These are phyloP conservation scores for Zophobas morio DNA, from an alignment of 1,140 invertebrate genomes.

Conservation along the genomic window DNA sequence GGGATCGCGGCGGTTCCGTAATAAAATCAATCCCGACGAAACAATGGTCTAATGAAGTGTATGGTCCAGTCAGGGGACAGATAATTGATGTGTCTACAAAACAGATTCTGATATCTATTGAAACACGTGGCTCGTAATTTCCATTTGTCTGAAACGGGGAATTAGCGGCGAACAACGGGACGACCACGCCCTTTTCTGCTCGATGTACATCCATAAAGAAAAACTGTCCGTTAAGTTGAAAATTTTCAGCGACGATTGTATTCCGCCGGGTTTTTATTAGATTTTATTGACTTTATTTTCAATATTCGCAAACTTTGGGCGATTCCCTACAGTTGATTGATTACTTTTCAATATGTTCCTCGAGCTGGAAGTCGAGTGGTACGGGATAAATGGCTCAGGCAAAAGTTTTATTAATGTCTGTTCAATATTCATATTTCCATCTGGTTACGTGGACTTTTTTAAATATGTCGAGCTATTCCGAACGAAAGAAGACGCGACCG, in stretches of 20 bases:
- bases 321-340: slow-evolving; percentile 44
- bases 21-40: slow-evolving; percentile 44
- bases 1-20: slow-evolving; percentile 21
- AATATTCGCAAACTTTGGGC: slow-evolving; percentile 43
- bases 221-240: slow-evolving; percentile 10
- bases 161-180: slow-evolving; percentile 13
- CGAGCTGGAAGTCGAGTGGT: slow-evolving; percentile 47
- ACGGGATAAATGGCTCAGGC: slow-evolving; percentile 44
- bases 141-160: slow-evolving; percentile 33
- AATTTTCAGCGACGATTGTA: slow-evolving; percentile 20
- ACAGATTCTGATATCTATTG: slow-evolving; percentile 40
- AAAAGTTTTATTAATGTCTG: slow-evolving; percentile 49
- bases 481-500: not conserved
- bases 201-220: not conserved
- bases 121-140: slow-evolving; percentile 40
- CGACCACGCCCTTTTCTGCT: not conserved
- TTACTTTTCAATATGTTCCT: slow-evolving; percentile 47
- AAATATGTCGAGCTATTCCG: slow-evolving; percentile 25
- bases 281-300: slow-evolving; percentile 48
- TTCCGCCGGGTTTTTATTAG: slow-evolving; percentile 38
- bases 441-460: slow-evolving; percentile 40
- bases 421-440: slow-evolving; percentile 49
- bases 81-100: slow-evolving; percentile 51
- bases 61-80: slow-evolving; percentile 23
- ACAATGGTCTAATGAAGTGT: slow-evolving; percentile 45